Conservation (phyloP, 2,888 invertebrate species). For the Anodontia alba region DNA sequence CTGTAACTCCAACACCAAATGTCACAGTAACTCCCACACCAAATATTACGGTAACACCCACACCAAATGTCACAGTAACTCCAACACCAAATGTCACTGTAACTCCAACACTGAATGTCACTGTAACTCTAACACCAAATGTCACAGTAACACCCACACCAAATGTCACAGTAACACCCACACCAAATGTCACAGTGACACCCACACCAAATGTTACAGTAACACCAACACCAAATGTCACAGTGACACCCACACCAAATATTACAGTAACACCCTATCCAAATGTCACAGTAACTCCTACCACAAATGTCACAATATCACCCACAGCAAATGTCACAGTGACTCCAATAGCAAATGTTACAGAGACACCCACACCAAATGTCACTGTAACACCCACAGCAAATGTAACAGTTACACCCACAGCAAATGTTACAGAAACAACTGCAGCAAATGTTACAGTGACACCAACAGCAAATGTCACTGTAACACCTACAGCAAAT, state of each 20-base stretch:
- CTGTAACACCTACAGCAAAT: slow-evolving; percentile 22
- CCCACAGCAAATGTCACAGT: background rate
- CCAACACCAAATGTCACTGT: too few relatives aligned
- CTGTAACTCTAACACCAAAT: background rate
- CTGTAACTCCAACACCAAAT: background rate
- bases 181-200: background rate
- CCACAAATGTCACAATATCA: background rate
- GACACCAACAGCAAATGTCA: slow-evolving; percentile 9
- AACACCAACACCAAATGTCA: too few relatives aligned
- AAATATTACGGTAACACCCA: background rate
- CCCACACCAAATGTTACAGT: too few relatives aligned
- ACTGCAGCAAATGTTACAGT: too few relatives aligned
- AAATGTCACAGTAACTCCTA: background rate
- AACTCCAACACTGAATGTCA: too few relatives aligned
- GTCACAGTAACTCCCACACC: slow-evolving; percentile 2
- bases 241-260: too few relatives aligned
- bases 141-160: background rate
- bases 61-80: background rate
- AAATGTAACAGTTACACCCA: background rate
- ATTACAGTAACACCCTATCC: too few relatives aligned
- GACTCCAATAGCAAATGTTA: too few relatives aligned
- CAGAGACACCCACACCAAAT: too few relatives aligned
- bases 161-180: too few relatives aligned
- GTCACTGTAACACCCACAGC: too few relatives aligned
- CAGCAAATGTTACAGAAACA: background rate